Evolutionary conservation across 2,888 invertebrate genomes (phyloP).

Genomic region (Nymphalis c-album): DNA sequence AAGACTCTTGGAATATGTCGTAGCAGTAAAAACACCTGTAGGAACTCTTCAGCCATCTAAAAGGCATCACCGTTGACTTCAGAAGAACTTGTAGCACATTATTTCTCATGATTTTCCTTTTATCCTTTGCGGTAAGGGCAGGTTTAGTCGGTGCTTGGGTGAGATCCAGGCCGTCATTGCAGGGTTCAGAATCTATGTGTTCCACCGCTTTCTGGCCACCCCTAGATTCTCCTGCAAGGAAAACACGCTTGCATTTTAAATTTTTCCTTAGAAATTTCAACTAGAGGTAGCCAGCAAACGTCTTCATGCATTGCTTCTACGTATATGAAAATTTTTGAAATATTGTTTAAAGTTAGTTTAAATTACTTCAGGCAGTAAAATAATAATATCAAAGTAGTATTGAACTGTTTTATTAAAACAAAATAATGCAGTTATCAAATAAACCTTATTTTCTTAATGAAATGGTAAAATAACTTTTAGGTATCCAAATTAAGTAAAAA

Average conservation of each 20-base stretch:
- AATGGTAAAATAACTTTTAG: too few relatives aligned
- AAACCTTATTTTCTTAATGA: too few relatives aligned
- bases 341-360: neutral
- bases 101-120: conserved; percentile 62
- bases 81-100: conserved; percentile 65
- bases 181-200: conserved; percentile 30
- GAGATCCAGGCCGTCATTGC: conserved; percentile 26
- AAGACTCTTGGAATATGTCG: conserved; percentile 70
- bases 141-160: conserved; percentile 36
- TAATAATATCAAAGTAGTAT: too few relatives aligned
- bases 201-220: conserved; percentile 59
- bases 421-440: too few relatives aligned
- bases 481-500: too few relatives aligned
- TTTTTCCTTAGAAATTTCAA: conserved; percentile 33
- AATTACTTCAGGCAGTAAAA: too few relatives aligned
- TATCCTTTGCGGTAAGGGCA: conserved; percentile 55
- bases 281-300: conserved; percentile 57
- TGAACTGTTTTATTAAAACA: too few relatives aligned
- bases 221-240: conserved; percentile 72
- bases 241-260: conserved; percentile 54
- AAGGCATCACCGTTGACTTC: conserved; percentile 71
- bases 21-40: conserved; percentile 77
- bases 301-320: conserved; percentile 30
- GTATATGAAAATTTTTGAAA: neutral
- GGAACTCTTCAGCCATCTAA: conserved; percentile 73